Evolutionary conservation across 2,113 vertebrate genomes (phyloP), one percentile per base, ranked within the genome.

Genomic region (Corythornis vintsioides): DNA sequence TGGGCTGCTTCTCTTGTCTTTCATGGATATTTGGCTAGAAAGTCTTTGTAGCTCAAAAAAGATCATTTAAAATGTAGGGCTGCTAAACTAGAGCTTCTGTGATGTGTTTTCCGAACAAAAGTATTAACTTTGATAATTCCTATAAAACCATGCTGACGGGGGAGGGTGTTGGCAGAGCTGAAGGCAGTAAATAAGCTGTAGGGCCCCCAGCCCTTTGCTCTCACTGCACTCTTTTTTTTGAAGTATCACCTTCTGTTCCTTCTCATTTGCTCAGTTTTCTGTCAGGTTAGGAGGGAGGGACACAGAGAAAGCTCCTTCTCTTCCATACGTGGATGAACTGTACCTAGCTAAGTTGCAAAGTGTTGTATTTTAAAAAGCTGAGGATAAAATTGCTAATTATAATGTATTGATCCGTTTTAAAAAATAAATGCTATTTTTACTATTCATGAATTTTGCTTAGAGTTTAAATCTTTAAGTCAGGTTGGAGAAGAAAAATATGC

Each of bases 1-100:
- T 97, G 89, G 76, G 29, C 70, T 81, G 20, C 69, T 95, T 83
- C 87, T 96, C 66, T 95, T 8, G 3, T 90, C 55, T 84, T 95
- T 88, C 64, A 15, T 83, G 53, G 21, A 28, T 93, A 29, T 71
- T 53, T 88, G 48, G 48, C 48, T 50, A 50, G 22, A 50, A 50
- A 19, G 48, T 50, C 48, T 50, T 22, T 22, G 8, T 50, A 50
- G 48, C 48, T 40, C 69, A 67, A 59, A 78, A 35, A 6, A 78
- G 48, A 45, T 10, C 50, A 11, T 65, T 87, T 70, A 50, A 92
- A 69, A 42, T 45, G 42, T 0, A 66, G 33, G 69, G 25, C 35
- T 14, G 6, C 59, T 76, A 70, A 89, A 66, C 47, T 57, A 61
- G 38, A 79, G 56, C 50, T 90, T 72, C 48, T 42, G 12, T 77